Percentiles rank a stretch among this genome's conserved stretches.
Evolutionary conservation across 2,888 invertebrate species (phyloP).

Genomic region (Galerucella nymphaeae): DNA sequence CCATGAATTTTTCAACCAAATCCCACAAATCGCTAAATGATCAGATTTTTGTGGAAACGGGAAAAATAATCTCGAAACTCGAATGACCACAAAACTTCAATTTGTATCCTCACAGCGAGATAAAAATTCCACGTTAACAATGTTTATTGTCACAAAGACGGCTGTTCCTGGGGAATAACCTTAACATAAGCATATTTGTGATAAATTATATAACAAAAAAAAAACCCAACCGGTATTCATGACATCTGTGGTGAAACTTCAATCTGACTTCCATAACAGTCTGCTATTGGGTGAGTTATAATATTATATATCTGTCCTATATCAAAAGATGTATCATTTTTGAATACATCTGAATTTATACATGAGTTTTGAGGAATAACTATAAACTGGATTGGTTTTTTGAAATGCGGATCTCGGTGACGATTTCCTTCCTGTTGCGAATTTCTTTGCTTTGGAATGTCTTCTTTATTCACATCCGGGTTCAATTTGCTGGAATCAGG

Average conservation of each 20-base stretch:
- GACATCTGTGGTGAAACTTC: too few relatives aligned
- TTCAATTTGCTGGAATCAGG: conserved; percentile 23
- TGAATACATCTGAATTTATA: conserved; percentile 40
- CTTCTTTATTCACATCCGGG: conserved; percentile 34
- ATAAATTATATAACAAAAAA: too few relatives aligned
- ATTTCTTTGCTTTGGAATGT: conserved; percentile 26
- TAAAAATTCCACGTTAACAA: conserved; percentile 13
- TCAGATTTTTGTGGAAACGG: neutral
- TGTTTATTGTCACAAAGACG: conserved; percentile 15
- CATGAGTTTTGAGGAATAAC: conserved; percentile 39
- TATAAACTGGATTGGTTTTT: conserved; percentile 41
- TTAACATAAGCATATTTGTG: too few relatives aligned
- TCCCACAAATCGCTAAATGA: neutral
- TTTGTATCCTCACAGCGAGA: neutral
- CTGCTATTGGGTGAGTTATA: conserved; percentile 37
- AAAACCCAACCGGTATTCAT: too few relatives aligned
- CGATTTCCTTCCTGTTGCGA: conserved; percentile 37
- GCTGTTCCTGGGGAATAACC: neutral
- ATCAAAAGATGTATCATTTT: conserved; percentile 34
- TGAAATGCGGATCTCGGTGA: conserved; percentile 33
- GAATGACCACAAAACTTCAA: neutral
- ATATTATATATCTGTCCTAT: conserved; percentile 38
- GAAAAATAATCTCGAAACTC: neutral
- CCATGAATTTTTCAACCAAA: too few relatives aligned
- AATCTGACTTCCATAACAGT: conserved; percentile 33